Percentiles rank a stretch among this genome's conserved stretches.
Evolutionary conservation across 92 coral and sea anemone species (phyloP).

Genomic region (Heliopora coerulea): DNA sequence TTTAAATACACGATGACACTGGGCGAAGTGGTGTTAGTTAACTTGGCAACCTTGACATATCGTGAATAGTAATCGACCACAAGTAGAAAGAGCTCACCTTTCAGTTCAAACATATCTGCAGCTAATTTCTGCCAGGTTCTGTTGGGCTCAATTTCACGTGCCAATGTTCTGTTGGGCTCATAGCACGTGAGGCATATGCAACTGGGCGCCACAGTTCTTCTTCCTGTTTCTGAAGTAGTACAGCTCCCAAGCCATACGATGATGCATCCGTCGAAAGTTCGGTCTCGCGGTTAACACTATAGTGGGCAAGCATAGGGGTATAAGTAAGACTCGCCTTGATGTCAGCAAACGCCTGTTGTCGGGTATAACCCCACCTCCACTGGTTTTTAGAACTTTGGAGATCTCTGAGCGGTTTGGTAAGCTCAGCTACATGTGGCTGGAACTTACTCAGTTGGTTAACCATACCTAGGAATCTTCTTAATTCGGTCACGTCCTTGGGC

Average conservation of each 20-base stretch:
- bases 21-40: conserved; percentile 22
- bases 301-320: conserved; percentile 40
- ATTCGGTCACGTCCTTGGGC: conserved; percentile 35
- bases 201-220: conserved; percentile 49
- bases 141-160: conserved; percentile 57
- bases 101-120: conserved; percentile 48
- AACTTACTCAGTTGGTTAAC: conserved; percentile 49
- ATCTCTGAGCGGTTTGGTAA: conserved; percentile 50
- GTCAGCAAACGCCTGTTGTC: conserved; percentile 36
- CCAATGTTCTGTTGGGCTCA: conserved; percentile 45
- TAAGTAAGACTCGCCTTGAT: conserved; percentile 51
- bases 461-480: conserved; percentile 48
- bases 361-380: conserved; percentile 43
- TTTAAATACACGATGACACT: conserved; percentile 6
- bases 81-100: conserved; percentile 32
- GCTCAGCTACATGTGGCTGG: conserved; percentile 43
- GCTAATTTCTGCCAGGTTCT: conserved; percentile 60
- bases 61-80: conserved; percentile 35
- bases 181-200: conserved; percentile 45
- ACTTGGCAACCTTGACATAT: conserved; percentile 24
- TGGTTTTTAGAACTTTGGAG: conserved; percentile 37
- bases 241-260: too few relatives aligned
- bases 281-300: too few relatives aligned
- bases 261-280: too few relatives aligned
- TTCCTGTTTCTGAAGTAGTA: too few relatives aligned